phyloP scores from a whole-genome alignment of 2,888 invertebrate genomes.

The Digitonthophagus gazella region DNA sequence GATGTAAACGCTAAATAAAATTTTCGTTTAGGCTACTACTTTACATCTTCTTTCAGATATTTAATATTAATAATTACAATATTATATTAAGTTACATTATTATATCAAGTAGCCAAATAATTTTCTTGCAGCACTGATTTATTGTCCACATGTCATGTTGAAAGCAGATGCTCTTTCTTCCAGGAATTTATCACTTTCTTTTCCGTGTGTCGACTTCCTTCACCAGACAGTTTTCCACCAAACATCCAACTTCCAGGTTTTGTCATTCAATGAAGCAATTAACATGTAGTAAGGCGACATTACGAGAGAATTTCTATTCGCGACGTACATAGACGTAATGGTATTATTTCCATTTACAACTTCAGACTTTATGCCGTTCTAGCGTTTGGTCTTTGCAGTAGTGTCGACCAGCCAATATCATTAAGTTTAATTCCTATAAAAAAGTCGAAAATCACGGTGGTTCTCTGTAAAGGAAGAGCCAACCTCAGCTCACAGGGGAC shows the following conservation, averaged over 20 bases:
- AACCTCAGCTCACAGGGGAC: not conserved
- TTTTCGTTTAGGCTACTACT: no score
- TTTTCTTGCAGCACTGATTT: no score
- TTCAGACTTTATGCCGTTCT: not conserved
- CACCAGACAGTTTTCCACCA: not conserved
- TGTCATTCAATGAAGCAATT: not conserved
- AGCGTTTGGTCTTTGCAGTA: not conserved
- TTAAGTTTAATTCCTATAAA: not conserved
- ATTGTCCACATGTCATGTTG: no score
- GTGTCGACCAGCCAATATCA: not conserved
- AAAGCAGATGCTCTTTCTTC: no score
- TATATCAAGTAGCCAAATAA: no score
- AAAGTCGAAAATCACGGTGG: not conserved
- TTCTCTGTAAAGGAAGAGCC: not conserved
- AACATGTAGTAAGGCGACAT: not conserved
- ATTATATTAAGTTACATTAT: no score
- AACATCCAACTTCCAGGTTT: not conserved
- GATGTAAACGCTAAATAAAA: no score
- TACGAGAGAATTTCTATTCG: not conserved
- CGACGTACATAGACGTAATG: not conserved
- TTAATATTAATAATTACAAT: no score
- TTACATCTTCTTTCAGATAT: no score
- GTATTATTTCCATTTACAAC: not conserved
- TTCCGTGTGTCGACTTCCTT: not conserved
- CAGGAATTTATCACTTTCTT: not conserved